These are phyloP conservation scores for Saxidomus purpurata DNA, from an alignment of 1,140 invertebrate genomes.

Conservation along the genomic window DNA sequence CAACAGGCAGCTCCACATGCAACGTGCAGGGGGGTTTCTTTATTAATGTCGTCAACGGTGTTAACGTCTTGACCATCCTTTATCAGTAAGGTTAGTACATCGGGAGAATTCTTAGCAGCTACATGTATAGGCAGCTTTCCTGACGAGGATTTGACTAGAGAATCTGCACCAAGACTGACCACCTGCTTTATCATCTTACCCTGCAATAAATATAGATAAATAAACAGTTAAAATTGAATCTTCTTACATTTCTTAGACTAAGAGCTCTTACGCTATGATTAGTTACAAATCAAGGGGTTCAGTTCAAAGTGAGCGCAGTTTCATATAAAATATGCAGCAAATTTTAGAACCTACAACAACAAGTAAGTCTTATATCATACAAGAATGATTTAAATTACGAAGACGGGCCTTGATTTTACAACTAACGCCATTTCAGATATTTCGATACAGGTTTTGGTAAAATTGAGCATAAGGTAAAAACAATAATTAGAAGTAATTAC, in stretches of 20 bases:
- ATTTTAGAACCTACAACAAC: no score
- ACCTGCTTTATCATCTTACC: constrained; percentile 44
- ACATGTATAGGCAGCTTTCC: constrained; percentile 72
- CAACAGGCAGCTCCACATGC: constrained; percentile 70
- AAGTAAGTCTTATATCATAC: no score
- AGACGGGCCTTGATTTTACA: no score
- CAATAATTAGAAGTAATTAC: no score
- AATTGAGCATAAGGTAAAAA: no score
- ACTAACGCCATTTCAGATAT: no score
- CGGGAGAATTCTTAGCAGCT: constrained; percentile 68
- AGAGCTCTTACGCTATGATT: background rate
- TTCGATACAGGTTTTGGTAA: no score
- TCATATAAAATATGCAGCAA: no score
- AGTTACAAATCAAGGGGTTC: background rate
- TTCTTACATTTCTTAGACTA: no score
- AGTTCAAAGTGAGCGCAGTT: no score
- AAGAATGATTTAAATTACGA: no score
- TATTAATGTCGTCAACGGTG: constrained; percentile 66
- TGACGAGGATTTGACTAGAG: constrained; percentile 29
- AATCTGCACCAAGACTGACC: constrained; percentile 56
- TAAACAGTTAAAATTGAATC: background rate
- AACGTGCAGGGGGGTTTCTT: constrained; percentile 75
- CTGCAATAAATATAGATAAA: constrained; percentile 8
- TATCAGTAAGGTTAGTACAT: constrained; percentile 61
- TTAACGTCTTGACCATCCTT: constrained; percentile 75